Evolutionary conservation across 1,140 invertebrate genomes (phyloP).

Genomic region (Antheraea mylitta): DNA sequence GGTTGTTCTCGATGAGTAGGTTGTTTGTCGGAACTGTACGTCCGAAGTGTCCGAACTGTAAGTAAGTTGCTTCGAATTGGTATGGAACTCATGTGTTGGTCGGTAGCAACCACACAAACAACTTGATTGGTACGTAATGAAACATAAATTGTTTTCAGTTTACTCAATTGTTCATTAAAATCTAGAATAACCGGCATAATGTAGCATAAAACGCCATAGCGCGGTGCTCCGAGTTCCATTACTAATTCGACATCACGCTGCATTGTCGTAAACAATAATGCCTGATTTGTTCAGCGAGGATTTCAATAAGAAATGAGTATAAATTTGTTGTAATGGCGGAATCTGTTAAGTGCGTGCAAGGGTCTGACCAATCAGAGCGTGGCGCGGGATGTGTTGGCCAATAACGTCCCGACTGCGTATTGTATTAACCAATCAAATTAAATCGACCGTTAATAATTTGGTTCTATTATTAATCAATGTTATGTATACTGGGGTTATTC

Average conservation of each 20-base stretch:
- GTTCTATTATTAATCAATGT: not conserved
- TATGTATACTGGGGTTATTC: not conserved
- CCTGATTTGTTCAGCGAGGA: not conserved
- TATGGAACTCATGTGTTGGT: no score
- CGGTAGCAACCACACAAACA: no score
- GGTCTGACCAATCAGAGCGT: slow-evolving; percentile 44
- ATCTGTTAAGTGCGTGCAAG: slow-evolving; percentile 14
- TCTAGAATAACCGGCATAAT: no score
- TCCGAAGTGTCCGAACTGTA: no score
- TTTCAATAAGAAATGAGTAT: not conserved
- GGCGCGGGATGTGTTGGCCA: slow-evolving; percentile 31
- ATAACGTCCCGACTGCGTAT: slow-evolving; percentile 20
- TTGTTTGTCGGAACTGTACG: no score
- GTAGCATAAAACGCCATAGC: no score
- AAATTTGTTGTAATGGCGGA: slow-evolving; percentile 2
- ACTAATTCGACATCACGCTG: not conserved
- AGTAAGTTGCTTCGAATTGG: no score
- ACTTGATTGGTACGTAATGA: no score
- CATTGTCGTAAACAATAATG: slow-evolving; percentile 5
- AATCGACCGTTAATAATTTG: slow-evolving; percentile 25
- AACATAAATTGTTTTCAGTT: no score
- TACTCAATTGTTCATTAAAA: no score
- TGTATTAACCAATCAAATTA: slow-evolving; percentile 27
- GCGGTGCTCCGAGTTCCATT: not conserved
- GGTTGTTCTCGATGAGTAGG: no score